Percentiles rank a stretch among this genome's conserved stretches.
phyloP scores from a whole-genome alignment of 2,888 invertebrate species.

The Ptychoptera albimana region DNA sequence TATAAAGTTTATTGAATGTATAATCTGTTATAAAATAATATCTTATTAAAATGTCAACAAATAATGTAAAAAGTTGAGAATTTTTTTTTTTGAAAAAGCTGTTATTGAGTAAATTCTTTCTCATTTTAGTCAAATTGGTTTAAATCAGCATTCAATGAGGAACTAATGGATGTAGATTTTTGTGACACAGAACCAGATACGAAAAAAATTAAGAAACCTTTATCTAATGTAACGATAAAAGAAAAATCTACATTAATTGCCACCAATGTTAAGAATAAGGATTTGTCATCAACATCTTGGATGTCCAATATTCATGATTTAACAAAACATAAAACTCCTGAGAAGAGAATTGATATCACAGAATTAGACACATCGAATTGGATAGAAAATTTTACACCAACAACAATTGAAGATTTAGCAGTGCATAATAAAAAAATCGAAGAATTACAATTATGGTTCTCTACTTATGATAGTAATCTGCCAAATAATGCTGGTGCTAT shows the following conservation, averaged over 20 bases:
- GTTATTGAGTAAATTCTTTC: background rate
- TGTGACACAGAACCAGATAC: no score
- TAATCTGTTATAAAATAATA: no score
- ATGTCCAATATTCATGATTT: background rate
- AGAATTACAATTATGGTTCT: slow-evolving; percentile 55
- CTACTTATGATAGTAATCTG: no score
- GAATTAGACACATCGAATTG: slow-evolving; percentile 29
- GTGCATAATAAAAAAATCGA: slow-evolving; percentile 58
- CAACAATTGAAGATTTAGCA: slow-evolving; percentile 43
- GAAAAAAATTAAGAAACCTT: no score
- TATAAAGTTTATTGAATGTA: no score
- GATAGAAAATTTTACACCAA: slow-evolving; percentile 44
- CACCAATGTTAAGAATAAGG: background rate
- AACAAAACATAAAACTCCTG: background rate
- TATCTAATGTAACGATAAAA: no score
- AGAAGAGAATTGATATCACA: background rate
- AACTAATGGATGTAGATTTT: background rate
- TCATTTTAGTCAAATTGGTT: slow-evolving; percentile 7
- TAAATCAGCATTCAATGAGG: slow-evolving; percentile 7
- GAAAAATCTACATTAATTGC: background rate
- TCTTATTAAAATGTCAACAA: no score
- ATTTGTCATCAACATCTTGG: background rate
- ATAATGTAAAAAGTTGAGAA: background rate
- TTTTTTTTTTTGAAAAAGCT: background rate
- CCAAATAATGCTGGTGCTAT: slow-evolving; percentile 30